Conservation (phyloP, 2,888 invertebrate genomes). For the Dryococelus australis region DNA sequence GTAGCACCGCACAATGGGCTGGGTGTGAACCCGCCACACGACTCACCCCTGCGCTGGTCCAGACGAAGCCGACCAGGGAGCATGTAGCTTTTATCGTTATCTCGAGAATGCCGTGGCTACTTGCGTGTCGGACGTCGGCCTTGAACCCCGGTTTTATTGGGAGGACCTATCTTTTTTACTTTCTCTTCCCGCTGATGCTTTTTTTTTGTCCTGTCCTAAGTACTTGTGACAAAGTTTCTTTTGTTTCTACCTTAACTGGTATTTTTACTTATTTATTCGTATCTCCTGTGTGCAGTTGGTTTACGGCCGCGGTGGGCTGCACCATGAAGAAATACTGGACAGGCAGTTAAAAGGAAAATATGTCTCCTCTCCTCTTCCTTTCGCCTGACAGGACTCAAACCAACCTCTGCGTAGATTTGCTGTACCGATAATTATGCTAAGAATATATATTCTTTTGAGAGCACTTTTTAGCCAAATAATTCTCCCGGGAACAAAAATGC, state of each 20-base stretch:
- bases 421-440: background rate
- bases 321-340: background rate
- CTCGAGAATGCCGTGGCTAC: background rate
- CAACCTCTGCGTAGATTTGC: background rate
- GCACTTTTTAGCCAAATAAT: background rate
- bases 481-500: background rate
- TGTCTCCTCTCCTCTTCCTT: background rate
- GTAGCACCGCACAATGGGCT: no score
- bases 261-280: conserved; percentile 8
- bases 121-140: background rate
- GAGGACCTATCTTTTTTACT: background rate
- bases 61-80: background rate
- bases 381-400: background rate
- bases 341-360: background rate
- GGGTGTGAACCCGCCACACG: no score
- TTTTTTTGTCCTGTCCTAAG: background rate
- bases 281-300: background rate
- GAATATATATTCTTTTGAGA: background rate
- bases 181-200: background rate
- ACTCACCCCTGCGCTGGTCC: background rate
- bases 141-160: no score
- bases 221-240: background rate
- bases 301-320: background rate
- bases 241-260: background rate
- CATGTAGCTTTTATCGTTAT: conserved; percentile 9